Evolutionary conservation across 2,888 invertebrate species (phyloP), one percentile per base, ranked within the genome.

Genomic region (Notodonta ziczac): DNA sequence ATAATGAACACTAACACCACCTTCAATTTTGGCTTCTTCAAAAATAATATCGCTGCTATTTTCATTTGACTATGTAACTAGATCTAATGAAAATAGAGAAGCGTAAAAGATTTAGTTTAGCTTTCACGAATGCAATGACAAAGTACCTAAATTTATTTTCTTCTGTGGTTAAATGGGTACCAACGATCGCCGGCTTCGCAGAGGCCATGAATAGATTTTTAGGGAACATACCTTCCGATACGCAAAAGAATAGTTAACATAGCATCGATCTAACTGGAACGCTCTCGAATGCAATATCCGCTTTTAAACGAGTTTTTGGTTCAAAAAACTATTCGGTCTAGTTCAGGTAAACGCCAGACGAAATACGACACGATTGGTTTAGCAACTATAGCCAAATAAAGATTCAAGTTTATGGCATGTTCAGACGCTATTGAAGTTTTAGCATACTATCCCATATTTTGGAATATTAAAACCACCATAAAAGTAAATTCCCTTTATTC

Each of bases 241-340:
- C 74, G 76, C 72, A 77, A 75, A 82, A 82, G 83, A 86, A 89
- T 88, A 89, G 90, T 88, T 88, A 85, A 84, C 85, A 85, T 81
- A 83, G 83, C 79, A 83, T 88, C 88, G 86, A 88, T 87, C 87
- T 85, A 87, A 85, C 86, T 85, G 82, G 81, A 85, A 77, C 88
- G 87, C 83, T 88, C 83, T 86, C 89, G 88, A 87, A 91, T 89
- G 91, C 93, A 93, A 93, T 93, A 93, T 93, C 93, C 93, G 93
- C 88, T 90, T 90, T 86, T 86, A 90, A 93, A 93, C 91, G 93
- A 93, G 93, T 91, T 93, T 90, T 90, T 85, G 86, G 87, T 84
- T 85, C 86, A 89, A 90, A 92, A 92, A 91, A 91, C 90, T 90
- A 89, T 91, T 89, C 86, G 82, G 81, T 84, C 78, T 84, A 85